Percentiles rank a stretch among this genome's conserved stretches.
Conservation (phyloP, 2,888 invertebrate species). For the Unio pictorum region DNA sequence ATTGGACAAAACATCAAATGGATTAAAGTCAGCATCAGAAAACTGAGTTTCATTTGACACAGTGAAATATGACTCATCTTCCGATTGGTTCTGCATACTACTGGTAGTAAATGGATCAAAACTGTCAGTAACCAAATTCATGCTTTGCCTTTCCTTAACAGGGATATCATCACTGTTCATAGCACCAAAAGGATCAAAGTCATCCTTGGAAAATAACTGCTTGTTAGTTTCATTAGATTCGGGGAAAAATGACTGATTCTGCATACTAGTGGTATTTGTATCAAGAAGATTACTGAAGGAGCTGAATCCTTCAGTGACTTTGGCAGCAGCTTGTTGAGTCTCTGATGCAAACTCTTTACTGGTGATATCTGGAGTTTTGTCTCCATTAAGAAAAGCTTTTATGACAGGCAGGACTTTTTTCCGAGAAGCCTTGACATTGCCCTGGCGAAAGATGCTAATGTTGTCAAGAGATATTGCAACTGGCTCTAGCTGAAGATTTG, state of each 20-base stretch:
- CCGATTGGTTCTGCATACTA: too few species aligned
- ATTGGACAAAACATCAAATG: too few species aligned
- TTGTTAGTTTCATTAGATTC: slow-evolving; percentile 1
- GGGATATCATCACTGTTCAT: slow-evolving; percentile 2
- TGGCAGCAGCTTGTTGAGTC: slow-evolving; percentile 19
- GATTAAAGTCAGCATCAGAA: too few species aligned
- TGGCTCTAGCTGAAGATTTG: slow-evolving; percentile 53
- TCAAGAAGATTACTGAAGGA: slow-evolving; percentile 10
- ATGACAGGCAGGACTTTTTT: slow-evolving; percentile 68
- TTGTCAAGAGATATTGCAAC: slow-evolving; percentile 30
- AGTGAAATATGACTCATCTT: too few species aligned
- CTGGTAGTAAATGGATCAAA: too few species aligned
- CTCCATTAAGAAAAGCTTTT: slow-evolving; percentile 42
- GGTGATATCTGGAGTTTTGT: slow-evolving; percentile 18
- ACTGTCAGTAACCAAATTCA: too few species aligned
- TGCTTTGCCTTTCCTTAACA: too few species aligned
- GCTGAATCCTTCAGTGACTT: slow-evolving; percentile 22
- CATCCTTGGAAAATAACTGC: slow-evolving; percentile 2
- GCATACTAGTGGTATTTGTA: background rate
- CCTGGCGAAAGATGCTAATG: slow-evolving; percentile 57
- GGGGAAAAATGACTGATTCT: too few species aligned
- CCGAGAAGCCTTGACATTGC: slow-evolving; percentile 62
- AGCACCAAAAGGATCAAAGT: slow-evolving; percentile 22
- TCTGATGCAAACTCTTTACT: slow-evolving; percentile 24
- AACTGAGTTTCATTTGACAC: too few species aligned